Evolutionary conservation across 2,797 vertebrate genomes (phyloP).

Genomic region (Avahi laniger): DNA sequence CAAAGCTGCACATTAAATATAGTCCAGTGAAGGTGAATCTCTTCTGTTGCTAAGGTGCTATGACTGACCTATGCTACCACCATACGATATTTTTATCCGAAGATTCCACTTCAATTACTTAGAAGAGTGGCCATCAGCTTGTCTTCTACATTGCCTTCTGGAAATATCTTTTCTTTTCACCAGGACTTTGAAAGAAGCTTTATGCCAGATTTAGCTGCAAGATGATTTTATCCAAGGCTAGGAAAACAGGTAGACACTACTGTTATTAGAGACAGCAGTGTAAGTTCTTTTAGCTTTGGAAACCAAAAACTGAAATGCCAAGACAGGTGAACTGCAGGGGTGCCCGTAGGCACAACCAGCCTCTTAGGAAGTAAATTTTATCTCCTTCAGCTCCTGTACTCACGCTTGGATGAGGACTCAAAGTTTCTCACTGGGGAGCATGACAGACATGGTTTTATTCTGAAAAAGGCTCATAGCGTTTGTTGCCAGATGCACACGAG

Average conservation of each 20-base stretch:
- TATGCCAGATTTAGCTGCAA: neutral
- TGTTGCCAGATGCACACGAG: neutral
- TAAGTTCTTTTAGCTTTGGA: neutral
- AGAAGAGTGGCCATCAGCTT: neutral
- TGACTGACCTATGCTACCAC: neutral
- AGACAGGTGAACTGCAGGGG: neutral
- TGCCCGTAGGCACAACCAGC: neutral
- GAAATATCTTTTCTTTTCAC: neutral
- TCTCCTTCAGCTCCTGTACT: neutral
- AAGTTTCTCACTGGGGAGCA: neutral
- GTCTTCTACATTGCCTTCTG: neutral
- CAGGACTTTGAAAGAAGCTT: neutral
- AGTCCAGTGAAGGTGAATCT: neutral
- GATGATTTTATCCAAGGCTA: neutral
- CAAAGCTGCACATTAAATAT: neutral
- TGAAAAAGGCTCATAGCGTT: neutral
- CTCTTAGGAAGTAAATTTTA: neutral
- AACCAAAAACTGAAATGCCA: neutral
- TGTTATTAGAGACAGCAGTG: neutral
- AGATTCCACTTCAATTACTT: neutral
- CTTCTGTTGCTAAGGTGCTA: fast-evolving
- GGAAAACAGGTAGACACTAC: neutral
- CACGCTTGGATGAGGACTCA: neutral
- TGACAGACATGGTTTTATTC: neutral
- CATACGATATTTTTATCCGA: neutral